Conservation (phyloP, 2,888 invertebrate species). For the Hetaerina titia region DNA sequence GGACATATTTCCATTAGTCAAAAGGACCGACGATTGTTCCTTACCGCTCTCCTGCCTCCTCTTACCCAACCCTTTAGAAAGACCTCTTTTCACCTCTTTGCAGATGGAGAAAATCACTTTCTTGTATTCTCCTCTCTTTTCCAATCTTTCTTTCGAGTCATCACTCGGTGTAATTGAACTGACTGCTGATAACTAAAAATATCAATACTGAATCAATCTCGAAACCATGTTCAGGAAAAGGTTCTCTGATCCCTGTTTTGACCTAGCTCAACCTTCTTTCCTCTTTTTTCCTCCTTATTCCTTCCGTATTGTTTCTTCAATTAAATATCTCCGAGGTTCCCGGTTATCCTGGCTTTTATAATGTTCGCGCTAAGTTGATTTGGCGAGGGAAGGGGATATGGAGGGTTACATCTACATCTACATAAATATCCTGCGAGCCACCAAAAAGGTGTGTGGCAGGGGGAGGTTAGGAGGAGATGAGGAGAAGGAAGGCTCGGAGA, state of each 20-base stretch:
- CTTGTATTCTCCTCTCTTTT: neutral
- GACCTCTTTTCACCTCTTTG: neutral
- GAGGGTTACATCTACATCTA: too few species aligned
- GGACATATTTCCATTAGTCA: constrained; percentile 47
- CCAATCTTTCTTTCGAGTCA: neutral
- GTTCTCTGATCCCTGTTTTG: neutral
- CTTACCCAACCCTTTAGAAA: neutral
- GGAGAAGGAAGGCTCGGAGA: too few species aligned
- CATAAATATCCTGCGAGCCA: too few species aligned
- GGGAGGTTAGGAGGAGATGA: too few species aligned
- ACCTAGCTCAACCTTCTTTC: too few species aligned
- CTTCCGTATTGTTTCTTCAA: neutral
- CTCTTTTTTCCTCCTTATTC: neutral
- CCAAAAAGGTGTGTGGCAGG: too few species aligned
- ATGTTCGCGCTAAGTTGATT: too few species aligned
- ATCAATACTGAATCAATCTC: neutral
- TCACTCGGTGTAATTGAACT: neutral
- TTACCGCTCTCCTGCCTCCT: neutral
- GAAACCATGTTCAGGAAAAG: neutral
- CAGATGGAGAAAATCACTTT: neutral
- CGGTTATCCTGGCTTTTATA: too few species aligned
- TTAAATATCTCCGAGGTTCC: neutral
- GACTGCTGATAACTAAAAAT: neutral
- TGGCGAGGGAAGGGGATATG: too few species aligned
- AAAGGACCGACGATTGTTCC: neutral